Evolutionary conservation across 1,140 invertebrate genomes (phyloP).

Genomic region (Dolichoris vasculosae): DNA sequence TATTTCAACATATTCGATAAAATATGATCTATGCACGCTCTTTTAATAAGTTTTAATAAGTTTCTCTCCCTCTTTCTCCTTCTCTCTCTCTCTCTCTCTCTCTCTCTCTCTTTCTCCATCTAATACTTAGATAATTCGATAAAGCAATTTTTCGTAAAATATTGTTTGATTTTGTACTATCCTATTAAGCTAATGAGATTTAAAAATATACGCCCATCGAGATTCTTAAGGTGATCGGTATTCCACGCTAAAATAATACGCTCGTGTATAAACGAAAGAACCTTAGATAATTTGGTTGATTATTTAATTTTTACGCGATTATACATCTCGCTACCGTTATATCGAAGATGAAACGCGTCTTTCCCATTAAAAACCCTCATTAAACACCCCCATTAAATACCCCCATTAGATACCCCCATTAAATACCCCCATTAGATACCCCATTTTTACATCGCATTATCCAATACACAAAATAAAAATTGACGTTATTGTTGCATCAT

Average conservation of each 20-base stretch:
- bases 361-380: neutral
- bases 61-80: neutral
- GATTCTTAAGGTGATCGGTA: neutral
- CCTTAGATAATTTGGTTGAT: neutral
- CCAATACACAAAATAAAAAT: neutral
- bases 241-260: neutral
- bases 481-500: neutral
- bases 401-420: no score
- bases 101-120: neutral
- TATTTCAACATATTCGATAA: neutral
- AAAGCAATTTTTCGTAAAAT: neutral
- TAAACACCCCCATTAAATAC: no score
- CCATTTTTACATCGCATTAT: no score
- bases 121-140: neutral
- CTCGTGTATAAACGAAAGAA: neutral
- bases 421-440: no score
- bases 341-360: neutral
- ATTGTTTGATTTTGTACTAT: neutral
- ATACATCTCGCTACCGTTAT: neutral
- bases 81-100: no score
- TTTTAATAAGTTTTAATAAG: neutral
- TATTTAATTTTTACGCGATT: neutral
- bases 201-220: neutral
- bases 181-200: conserved; percentile 19
- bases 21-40: neutral